Percentiles rank a stretch among this genome's conserved stretches.
Evolutionary conservation across 2,113 vertebrate genomes (phyloP).

Genomic region (Engystomops pustulosus): DNA sequence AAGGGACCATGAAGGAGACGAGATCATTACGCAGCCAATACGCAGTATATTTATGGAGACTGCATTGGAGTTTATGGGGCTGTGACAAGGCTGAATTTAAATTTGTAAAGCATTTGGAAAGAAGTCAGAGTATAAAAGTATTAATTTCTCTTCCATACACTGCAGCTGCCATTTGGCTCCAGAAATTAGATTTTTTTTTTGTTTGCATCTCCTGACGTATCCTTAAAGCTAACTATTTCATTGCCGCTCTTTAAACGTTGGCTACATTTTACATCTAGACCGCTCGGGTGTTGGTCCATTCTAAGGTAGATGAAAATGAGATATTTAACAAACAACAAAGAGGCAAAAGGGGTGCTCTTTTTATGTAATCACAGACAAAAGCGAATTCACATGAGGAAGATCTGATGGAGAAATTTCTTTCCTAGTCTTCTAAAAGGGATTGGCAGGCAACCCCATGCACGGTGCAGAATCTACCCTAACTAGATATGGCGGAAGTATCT

Average conservation of each 20-base stretch:
- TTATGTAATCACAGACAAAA: too few relatives aligned
- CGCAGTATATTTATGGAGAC: slow-evolving; percentile 1
- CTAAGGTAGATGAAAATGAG: too few relatives aligned
- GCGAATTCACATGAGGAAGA: too few relatives aligned
- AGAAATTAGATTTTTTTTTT: not conserved
- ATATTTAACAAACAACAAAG: too few relatives aligned
- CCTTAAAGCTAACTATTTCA: not conserved
- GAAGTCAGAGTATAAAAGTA: slow-evolving; percentile 40
- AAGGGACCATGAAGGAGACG: slow-evolving; percentile 1
- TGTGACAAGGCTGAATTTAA: not conserved
- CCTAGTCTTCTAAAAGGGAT: too few relatives aligned
- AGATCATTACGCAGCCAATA: not conserved
- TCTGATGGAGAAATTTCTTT: too few relatives aligned
- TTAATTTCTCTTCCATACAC: slow-evolving; percentile 11
- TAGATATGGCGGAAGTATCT: too few relatives aligned
- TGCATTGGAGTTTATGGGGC: slow-evolving; percentile 10
- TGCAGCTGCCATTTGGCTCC: slow-evolving; percentile 50
- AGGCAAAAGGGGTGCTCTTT: too few relatives aligned
- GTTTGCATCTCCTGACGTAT: not conserved
- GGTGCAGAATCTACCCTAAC: too few relatives aligned
- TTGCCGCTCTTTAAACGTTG: not conserved
- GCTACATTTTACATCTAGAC: too few relatives aligned
- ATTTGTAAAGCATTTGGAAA: slow-evolving; percentile 41
- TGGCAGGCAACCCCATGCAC: too few relatives aligned
- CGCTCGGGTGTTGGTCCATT: too few relatives aligned